These are phyloP conservation scores for Hippoglossus stenolepis DNA, from an alignment of 2,113 vertebrate genomes.

Conservation along the genomic window DNA sequence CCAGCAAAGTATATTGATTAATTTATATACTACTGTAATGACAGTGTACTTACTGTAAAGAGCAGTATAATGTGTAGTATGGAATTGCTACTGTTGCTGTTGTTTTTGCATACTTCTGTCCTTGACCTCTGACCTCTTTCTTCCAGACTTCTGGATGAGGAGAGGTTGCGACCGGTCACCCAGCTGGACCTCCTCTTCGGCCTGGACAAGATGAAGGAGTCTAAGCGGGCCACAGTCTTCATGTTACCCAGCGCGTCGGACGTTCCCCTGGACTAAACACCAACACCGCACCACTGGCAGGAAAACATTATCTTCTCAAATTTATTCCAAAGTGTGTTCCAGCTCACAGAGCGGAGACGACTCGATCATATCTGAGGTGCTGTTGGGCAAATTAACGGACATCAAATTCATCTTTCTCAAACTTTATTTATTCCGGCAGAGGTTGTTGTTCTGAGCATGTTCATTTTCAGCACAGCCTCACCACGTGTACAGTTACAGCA, in stretches of 20 bases:
- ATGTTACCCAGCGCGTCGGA: slow-evolving; percentile 58
- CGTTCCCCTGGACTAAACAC: slow-evolving; percentile 78
- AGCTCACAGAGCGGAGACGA: slow-evolving; percentile 10
- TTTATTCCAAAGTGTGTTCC: neutral
- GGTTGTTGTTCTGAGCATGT: slow-evolving; percentile 43
- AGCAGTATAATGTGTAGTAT: neutral
- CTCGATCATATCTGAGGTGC: slow-evolving; percentile 17
- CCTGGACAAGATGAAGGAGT: slow-evolving; percentile 86
- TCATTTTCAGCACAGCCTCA: slow-evolving; percentile 11
- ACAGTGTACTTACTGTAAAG: neutral
- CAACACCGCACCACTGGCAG: neutral
- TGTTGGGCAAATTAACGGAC: slow-evolving; percentile 3
- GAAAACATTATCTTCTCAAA: neutral
- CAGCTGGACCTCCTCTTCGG: slow-evolving; percentile 85
- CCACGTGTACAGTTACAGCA: slow-evolving; percentile 10
- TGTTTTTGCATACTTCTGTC: neutral
- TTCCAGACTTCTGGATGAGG: slow-evolving; percentile 73
- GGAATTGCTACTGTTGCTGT: neutral
- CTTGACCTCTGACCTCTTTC: slow-evolving; percentile 17
- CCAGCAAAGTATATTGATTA: neutral
- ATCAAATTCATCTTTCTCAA: neutral
- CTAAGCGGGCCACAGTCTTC: slow-evolving; percentile 73
- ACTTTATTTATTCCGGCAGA: slow-evolving; percentile 4
- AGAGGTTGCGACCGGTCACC: slow-evolving; percentile 80
- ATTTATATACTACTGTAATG: neutral